Conservation (phyloP, 2,888 invertebrate species). For the Agrotis clavis region DNA sequence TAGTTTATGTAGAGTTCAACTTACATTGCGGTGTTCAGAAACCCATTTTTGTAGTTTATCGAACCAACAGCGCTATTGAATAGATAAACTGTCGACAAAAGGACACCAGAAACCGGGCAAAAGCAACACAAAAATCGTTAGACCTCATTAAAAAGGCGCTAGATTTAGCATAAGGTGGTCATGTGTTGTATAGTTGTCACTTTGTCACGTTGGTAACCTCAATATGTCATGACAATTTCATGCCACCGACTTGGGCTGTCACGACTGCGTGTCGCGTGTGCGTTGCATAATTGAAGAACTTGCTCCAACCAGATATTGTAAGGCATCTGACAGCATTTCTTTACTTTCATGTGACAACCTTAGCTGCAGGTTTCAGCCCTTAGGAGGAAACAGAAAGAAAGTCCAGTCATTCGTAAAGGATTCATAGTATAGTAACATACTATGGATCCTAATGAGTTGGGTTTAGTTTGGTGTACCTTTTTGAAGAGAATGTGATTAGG, state of each 20-base stretch:
- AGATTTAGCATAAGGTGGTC: constrained; percentile 48
- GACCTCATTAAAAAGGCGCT: constrained; percentile 22
- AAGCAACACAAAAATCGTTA: constrained; percentile 37
- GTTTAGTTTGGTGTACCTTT: not conserved
- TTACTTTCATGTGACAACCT: constrained; percentile 6
- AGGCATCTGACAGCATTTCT: constrained; percentile 20
- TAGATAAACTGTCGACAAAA: no score
- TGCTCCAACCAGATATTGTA: constrained; percentile 2
- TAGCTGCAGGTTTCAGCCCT: not conserved
- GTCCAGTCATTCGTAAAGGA: not conserved
- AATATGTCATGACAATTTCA: constrained; percentile 74
- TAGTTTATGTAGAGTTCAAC: no score
- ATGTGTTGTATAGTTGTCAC: constrained; percentile 57
- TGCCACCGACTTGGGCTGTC: constrained; percentile 65
- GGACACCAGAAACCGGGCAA: no score
- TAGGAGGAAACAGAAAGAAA: constrained; percentile 6
- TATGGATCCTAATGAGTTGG: no score
- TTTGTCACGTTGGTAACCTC: constrained; percentile 71
- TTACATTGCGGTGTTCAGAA: no score
- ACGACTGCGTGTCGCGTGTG: constrained; percentile 71
- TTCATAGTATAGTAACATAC: no score
- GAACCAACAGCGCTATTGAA: no score
- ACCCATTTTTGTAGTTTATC: no score
- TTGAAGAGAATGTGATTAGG: constrained; percentile 2
- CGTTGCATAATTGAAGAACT: constrained; percentile 71